Conservation (phyloP, 2,113 vertebrate genomes). For the Podarcis raffonei region DNA sequence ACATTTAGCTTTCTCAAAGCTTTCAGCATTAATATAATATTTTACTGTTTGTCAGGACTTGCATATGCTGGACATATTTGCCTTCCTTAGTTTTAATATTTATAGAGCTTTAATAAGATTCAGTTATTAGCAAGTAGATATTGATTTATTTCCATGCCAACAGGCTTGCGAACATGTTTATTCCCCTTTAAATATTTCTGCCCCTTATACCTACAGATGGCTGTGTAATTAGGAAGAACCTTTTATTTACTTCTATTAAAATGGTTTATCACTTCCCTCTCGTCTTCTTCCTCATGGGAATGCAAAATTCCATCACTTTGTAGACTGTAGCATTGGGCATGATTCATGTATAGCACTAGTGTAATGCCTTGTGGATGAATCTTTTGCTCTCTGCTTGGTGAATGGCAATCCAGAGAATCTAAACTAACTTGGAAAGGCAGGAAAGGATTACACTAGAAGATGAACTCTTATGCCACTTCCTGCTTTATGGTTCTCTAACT, state of each 20-base stretch:
- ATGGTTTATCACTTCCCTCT: conserved; percentile 34
- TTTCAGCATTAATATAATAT: background rate
- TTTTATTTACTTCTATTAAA: conserved; percentile 66
- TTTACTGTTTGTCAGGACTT: background rate
- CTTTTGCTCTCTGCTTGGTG: background rate
- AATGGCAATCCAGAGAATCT: background rate
- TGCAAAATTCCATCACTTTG: conserved; percentile 13
- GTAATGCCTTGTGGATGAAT: background rate
- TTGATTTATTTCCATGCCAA: conserved; percentile 43
- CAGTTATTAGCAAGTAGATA: conserved; percentile 34
- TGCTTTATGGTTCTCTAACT: conserved; percentile 30
- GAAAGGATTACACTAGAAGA: background rate
- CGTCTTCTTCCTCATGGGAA: conserved; percentile 45
- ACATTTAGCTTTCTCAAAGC: background rate
- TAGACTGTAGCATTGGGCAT: background rate
- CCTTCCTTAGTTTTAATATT: conserved; percentile 19
- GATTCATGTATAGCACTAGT: background rate
- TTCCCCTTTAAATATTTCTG: conserved; percentile 54
- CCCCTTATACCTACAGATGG: conserved; percentile 33
- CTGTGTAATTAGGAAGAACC: conserved; percentile 49
- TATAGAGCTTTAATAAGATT: conserved; percentile 31
- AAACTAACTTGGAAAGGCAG: background rate
- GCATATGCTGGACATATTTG: conserved; percentile 45
- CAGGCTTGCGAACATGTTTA: conserved; percentile 39
- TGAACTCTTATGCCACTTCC: background rate